Evolutionary conservation across 1,140 invertebrate species (phyloP).

Genomic region (Lerema accius): DNA sequence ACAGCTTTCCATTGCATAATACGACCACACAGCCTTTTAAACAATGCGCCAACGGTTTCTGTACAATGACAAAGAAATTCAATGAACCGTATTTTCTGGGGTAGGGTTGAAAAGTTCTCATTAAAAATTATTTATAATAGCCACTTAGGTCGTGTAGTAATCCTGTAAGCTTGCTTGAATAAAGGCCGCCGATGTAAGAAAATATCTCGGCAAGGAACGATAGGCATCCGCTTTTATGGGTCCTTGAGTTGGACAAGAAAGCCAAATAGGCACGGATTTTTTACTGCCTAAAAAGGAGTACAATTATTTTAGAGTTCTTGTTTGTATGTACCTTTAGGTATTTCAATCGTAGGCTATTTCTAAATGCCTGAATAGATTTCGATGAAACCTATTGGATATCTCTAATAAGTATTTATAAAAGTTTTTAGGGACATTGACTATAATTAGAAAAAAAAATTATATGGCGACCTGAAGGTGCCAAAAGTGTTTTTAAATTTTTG

Average conservation of each 20-base stretch:
- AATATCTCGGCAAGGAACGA: constrained; percentile 10
- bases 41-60: constrained; percentile 13
- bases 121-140: constrained; percentile 29
- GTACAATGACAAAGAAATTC: constrained; percentile 13
- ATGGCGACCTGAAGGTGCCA: too few relatives aligned
- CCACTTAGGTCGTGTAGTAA: constrained; percentile 28
- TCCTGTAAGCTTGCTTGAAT: constrained; percentile 13
- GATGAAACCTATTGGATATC: too few relatives aligned
- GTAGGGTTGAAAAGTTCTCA: constrained; percentile 4
- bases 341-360: too few relatives aligned
- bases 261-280: too few relatives aligned
- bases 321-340: too few relatives aligned
- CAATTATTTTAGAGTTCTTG: too few relatives aligned
- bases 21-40: constrained; percentile 11
- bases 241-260: not conserved
- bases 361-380: too few relatives aligned
- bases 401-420: too few relatives aligned
- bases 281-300: too few relatives aligned
- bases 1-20: not conserved
- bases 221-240: not conserved
- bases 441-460: too few relatives aligned
- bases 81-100: constrained; percentile 4
- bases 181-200: constrained; percentile 9
- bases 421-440: too few relatives aligned
- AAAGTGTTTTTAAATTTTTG: too few relatives aligned